These are phyloP conservation scores for Fragum whitleyi DNA, from an alignment of 2,888 invertebrate species.

Conservation along the genomic window DNA sequence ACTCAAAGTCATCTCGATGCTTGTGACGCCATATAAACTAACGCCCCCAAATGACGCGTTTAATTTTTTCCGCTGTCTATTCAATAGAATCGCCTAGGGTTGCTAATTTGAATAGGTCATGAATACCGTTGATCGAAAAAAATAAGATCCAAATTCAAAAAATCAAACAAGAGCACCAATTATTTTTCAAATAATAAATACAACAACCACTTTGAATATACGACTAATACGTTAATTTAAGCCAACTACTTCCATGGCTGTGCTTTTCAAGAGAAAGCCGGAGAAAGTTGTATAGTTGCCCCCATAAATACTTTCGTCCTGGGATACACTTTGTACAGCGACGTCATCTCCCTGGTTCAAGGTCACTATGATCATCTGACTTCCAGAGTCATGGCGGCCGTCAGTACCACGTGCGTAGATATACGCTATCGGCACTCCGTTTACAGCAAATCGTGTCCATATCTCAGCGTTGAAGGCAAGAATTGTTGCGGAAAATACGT, in stretches of 20 bases:
- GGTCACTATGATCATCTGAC: neutral
- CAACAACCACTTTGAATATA: no score
- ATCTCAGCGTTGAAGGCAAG: neutral
- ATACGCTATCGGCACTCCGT: neutral
- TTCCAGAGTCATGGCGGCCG: neutral
- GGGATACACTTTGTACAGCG: neutral
- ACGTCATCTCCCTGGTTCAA: slow-evolving; percentile 5
- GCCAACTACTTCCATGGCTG: neutral
- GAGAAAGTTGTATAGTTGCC: neutral
- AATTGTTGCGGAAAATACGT: neutral
- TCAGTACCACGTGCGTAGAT: slow-evolving; percentile 5
- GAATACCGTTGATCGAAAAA: no score
- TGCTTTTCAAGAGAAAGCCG: slow-evolving; percentile 1
- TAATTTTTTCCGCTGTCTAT: no score
- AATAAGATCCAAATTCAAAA: no score
- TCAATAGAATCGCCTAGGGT: no score
- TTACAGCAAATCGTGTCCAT: neutral
- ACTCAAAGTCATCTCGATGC: no score
- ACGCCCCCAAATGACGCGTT: no score
- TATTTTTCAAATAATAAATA: no score
- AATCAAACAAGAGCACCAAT: no score
- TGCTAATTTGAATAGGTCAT: no score
- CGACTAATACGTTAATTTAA: neutral
- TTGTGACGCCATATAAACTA: no score
- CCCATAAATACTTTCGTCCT: neutral